A percentile compares a stretch with the other conserved stretches of the same genome.
Conservation (phyloP, 2,888 invertebrate species). For the Rhorus exstirpatorius region DNA sequence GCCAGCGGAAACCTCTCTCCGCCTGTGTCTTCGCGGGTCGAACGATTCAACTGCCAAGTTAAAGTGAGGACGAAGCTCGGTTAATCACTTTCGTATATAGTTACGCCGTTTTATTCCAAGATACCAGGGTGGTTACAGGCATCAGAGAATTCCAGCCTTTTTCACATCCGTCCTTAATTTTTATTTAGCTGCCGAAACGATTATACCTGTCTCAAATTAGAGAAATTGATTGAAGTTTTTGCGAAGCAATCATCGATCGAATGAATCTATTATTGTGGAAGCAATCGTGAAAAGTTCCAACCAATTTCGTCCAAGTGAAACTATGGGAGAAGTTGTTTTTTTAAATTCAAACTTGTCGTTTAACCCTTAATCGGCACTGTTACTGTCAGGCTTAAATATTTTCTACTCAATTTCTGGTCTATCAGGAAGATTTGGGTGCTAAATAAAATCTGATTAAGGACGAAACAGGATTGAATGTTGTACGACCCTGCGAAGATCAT, state of each 20-base stretch:
- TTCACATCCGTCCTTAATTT: not conserved
- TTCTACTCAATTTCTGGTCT: conserved; percentile 1
- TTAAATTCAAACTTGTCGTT: too few species aligned
- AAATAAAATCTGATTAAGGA: not conserved
- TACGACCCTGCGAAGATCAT: not conserved
- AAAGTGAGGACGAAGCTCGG: conserved; percentile 7
- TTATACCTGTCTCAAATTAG: not conserved
- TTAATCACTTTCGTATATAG: conserved; percentile 10
- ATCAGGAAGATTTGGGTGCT: not conserved
- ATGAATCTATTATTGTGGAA: not conserved
- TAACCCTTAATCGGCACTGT: too few species aligned
- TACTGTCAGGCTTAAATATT: not conserved
- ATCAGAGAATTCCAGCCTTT: not conserved
- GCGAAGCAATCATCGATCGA: not conserved
- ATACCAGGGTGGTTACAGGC: not conserved
- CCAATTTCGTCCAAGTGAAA: not conserved
- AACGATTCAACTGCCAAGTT: conserved; percentile 32
- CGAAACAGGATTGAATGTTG: not conserved
- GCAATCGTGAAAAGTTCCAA: not conserved
- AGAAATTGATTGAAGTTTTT: not conserved
- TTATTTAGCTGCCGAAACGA: not conserved
- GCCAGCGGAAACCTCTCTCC: too few species aligned
- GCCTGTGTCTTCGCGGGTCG: not conserved
- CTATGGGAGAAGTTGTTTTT: not conserved
- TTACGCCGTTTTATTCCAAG: conserved; percentile 10